Evolutionary conservation across 2,797 vertebrate genomes (phyloP), one percentile per base, ranked within the genome.

Genomic region (Aulostomus chinensis): DNA sequence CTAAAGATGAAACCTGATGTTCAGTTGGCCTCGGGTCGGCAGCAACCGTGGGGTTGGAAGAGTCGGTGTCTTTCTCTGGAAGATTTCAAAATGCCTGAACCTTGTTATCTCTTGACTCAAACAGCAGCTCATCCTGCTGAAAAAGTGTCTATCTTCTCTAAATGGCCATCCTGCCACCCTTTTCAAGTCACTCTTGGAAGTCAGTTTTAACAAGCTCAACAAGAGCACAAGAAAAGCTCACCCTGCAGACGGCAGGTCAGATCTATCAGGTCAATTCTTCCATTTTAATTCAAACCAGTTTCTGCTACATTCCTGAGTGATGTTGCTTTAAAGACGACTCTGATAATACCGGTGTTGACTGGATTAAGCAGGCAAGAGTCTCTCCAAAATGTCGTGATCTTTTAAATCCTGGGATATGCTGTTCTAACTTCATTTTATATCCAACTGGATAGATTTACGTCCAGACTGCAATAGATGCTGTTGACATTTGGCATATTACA

Each of bases 21-120:
- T 58, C 24, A 10, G n/a, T 11, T 14, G 7, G 1, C 25, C 24
- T 16, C 9, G 33, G 22, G 34, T 43, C 5, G 6, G 11, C 38
- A 47, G 28, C 25, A 41, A 22, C 20, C 3, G 7, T 49, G 10
- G 48, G 40, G 49, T 16, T 22, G 0, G 12, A 40, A 15, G 46
- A 31, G 39, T 37, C 2, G 0, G 18, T 7, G 13, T 30, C 24
- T 6, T 0, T 13, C 17, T 11, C 16, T 0, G 22, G 22, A 43
- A 40, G n/a, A 25, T 39, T 29, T 50, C 8, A 11, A 9, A 16
- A 10, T 20, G 14, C 41, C 2, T 10, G 37, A 22, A n/a, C 2
- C 7, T 34, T 5, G 12, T 11, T 12, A 25, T 35, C 15, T 20
- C 24, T n/a, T n/a, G n/a, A n/a, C n/a, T n/a, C n/a, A n/a, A n/a